Evolutionary conservation across 1,140 invertebrate species (phyloP), one percentile per base, ranked within the genome.

Genomic region (Nilaparvata lugens): DNA sequence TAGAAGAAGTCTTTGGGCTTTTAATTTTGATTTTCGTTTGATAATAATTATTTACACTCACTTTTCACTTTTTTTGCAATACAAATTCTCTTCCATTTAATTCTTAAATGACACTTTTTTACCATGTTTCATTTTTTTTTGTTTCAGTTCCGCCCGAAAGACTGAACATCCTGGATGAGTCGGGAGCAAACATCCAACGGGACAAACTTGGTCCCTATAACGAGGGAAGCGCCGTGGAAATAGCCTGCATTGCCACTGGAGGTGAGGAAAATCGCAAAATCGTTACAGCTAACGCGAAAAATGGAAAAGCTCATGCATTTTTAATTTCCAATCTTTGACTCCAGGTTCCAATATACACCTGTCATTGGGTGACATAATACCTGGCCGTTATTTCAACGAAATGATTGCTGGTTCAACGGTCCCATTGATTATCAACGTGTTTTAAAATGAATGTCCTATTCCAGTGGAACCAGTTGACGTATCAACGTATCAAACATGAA

Each of bases 221-320:
- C 68, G 89, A 92, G 73, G 89, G 88, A 11, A 78, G 84, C 1
- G 82, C 84, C 56, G 80, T 91, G 58, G 87, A 89, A 70, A 82
- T 91, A 56, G 88, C 87, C 56, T 92, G 89, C 72, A 83, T 88
- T 58, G 87, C 87, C 61, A 82, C 83, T 69, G 88, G 88, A 79
- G 88, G 88, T 71, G 79, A 84, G 79, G 73, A 21, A 51, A 18
- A 48, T 11, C n/a, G 4, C 19, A 51, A 51, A 24, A 51, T 9
- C n/a, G n/a, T 42, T 42, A n/a, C 11, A 42, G 11, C n/a, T 42
- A 42, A 24, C 4, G 23, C 6, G 19, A 24, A 51, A 24, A 5
- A 24, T 1, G 1, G 7, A 21, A 51, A 13, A 21, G 19, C 45
- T 21, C 23, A 51, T 51, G 23, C 19, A 51, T 51, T 21, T 51